These are phyloP conservation scores for Ianthella basta DNA, from an alignment of 37 sponge, comb jelly and placozoan species.

Conservation along the genomic window DNA sequence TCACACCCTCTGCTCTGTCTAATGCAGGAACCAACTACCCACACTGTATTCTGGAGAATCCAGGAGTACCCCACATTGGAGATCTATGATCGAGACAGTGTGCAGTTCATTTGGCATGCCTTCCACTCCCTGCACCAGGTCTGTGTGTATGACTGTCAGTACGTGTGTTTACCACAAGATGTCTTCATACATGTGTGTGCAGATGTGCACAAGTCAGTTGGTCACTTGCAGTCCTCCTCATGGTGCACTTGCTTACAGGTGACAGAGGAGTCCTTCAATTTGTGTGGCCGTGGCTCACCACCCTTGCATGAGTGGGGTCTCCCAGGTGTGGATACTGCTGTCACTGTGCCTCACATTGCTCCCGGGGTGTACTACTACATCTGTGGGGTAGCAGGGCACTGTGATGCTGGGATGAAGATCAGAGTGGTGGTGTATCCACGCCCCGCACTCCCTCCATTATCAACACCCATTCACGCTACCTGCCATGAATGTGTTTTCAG, in stretches of 20 bases:
- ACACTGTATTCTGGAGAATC: slow-evolving; percentile 57
- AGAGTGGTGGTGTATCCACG: slow-evolving; percentile 25
- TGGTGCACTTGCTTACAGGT: slow-evolving; percentile 43
- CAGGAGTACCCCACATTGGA: slow-evolving; percentile 55
- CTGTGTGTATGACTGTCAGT: not conserved
- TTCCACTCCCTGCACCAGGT: slow-evolving; percentile 86
- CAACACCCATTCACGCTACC: not conserved
- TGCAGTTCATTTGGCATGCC: slow-evolving; percentile 64
- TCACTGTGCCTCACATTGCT: slow-evolving; percentile 35
- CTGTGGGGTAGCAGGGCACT: slow-evolving; percentile 78
- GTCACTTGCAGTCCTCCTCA: not conserved
- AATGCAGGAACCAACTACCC: not conserved
- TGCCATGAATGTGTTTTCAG: not conserved
- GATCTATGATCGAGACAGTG: slow-evolving; percentile 41
- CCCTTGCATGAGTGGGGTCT: slow-evolving; percentile 66
- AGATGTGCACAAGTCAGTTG: not conserved
- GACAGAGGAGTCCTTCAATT: slow-evolving; percentile 38
- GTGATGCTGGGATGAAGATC: slow-evolving; percentile 86
- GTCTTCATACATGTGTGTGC: not conserved
- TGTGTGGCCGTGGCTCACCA: slow-evolving; percentile 39
- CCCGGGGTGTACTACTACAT: slow-evolving; percentile 78
- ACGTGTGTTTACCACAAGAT: not conserved
- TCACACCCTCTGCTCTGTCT: not conserved
- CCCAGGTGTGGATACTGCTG: slow-evolving; percentile 67
- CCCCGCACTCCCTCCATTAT: not conserved